Percentiles rank a stretch among this genome's conserved stretches.
Conservation (phyloP, 1,140 invertebrate genomes). For the Eurytemora carolleeae region DNA sequence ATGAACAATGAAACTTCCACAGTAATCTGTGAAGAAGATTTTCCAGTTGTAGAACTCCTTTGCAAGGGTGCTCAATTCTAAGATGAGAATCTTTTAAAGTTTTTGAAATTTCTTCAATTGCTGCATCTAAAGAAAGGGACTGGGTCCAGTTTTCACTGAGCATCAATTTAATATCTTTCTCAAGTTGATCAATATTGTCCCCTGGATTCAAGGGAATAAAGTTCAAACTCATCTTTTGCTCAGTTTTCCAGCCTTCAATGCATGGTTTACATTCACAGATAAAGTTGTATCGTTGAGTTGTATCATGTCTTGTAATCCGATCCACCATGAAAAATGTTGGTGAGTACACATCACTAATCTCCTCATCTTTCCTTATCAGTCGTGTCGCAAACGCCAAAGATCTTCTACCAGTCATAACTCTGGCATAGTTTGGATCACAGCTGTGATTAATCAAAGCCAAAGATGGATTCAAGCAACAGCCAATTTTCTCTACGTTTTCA, state of each 20-base stretch:
- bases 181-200: too few species aligned
- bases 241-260: slow-evolving; percentile 6
- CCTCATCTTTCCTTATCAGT: not conserved
- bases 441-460: slow-evolving; percentile 11
- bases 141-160: too few species aligned
- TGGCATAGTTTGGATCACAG: slow-evolving; percentile 10
- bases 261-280: slow-evolving; percentile 2
- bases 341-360: slow-evolving; percentile 6
- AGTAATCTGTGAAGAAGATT: too few species aligned
- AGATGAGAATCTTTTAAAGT: too few species aligned
- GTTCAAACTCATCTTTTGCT: too few species aligned
- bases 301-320: not conserved
- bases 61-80: too few species aligned
- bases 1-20: too few species aligned
- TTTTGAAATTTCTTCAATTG: too few species aligned
- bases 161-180: too few species aligned
- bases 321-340: not conserved
- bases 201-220: too few species aligned
- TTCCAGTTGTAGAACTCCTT: too few species aligned
- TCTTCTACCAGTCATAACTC: not conserved
- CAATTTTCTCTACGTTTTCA: not conserved
- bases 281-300: slow-evolving; percentile 7
- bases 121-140: too few species aligned
- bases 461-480: not conserved
- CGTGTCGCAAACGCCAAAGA: slow-evolving; percentile 7